Conservation (phyloP, 1,140 invertebrate species). For the Drosophila rufa region DNA sequence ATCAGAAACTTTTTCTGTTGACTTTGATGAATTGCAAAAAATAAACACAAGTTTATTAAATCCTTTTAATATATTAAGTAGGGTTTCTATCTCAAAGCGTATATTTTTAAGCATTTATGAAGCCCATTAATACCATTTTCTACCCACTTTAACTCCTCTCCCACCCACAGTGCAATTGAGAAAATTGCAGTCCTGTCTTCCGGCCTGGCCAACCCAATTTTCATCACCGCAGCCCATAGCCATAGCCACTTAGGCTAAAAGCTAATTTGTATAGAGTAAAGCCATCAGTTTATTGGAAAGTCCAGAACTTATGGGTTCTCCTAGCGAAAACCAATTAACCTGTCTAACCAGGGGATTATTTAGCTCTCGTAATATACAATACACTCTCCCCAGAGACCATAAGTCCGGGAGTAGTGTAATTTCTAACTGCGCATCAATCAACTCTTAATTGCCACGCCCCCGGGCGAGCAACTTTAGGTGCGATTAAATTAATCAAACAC, state of each 20-base stretch:
- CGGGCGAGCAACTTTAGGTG: neutral
- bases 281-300: constrained; percentile 15
- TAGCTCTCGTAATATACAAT: neutral
- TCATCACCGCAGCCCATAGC: neutral
- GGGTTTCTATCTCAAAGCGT: neutral
- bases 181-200: constrained; percentile 33
- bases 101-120: neutral
- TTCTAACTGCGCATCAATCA: constrained; percentile 52
- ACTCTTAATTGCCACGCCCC: neutral
- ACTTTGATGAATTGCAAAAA: too few relatives aligned
- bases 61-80: neutral
- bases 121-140: too few relatives aligned
- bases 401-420: constrained; percentile 21
- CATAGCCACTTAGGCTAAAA: constrained; percentile 29
- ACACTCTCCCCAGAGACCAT: neutral
- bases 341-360: constrained; percentile 29
- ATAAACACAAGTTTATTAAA: too few relatives aligned
- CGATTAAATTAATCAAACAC: constrained; percentile 26
- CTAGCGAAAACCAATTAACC: constrained; percentile 30
- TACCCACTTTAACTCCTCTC: neutral
- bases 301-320: constrained; percentile 15
- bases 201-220: constrained; percentile 28
- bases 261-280: constrained; percentile 21
- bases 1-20: too few relatives aligned
- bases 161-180: constrained; percentile 40